Base-by-base conservation (phyloP, 1,140 invertebrate species). In the Grapholita molesta region DNA sequence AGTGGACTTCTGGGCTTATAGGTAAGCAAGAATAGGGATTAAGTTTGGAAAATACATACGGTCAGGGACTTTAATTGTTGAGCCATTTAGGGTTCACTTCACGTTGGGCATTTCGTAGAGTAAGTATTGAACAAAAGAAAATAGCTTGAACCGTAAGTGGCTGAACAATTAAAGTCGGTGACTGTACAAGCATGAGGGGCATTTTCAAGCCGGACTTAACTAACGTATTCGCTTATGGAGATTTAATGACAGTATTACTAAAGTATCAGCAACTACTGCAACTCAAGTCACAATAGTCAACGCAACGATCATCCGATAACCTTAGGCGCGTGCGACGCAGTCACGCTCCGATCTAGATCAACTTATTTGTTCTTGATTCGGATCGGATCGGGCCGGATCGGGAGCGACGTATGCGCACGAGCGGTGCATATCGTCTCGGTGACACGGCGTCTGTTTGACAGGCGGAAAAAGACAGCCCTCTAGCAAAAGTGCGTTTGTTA, bases 271-370 rank as follows among this genome's bases (percentile, higher is more conserved):
- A 48, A 15, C 6, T 9, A 48, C 42, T 48, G 4, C 7, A 21
- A 21, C 42, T 18, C 42, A 18, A 48, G 48, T 48, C 15, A 48
- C 42, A 48, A 21, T 21, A 30, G 28, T 4, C 28, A 4, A 21
- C 42, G 38, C 28, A 42, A 42, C 38, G 42, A 48, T 48, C 15
- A 48, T 48, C 15, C 42, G 42, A 48, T 48, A 21, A 48, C 15
- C 8, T 11, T 38, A 55, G 66, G 66, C 72, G 75, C 75, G 72
- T 76, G 75, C 75, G 72, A 68, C 38, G 64, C 64, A 24, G 70
- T 76, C 75, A 76, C 75, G 75, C 70, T 64, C 30, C 35, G 55
- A 66, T 65, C 65, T 11, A 33, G 52, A 48, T 48, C 35, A n/a
- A 38, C 42, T 48, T 48, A 48, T 48, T 48, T 48, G 42, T 48